Evolutionary conservation across 2,113 vertebrate genomes (phyloP).

Genomic region (Oryzias melastigma): DNA sequence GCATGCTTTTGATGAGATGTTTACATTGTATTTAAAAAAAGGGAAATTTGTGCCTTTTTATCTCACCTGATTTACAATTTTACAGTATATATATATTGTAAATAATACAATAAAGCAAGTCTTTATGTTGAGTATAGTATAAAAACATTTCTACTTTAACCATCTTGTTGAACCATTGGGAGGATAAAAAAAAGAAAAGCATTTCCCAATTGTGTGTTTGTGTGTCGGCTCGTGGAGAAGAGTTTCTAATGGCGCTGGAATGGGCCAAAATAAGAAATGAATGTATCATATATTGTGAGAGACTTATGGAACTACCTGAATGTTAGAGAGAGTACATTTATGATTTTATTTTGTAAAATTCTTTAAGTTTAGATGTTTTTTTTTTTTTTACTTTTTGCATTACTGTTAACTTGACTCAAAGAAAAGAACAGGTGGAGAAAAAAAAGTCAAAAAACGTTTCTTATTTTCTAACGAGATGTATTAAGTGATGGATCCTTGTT

Average conservation of each 20-base stretch:
- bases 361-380: slow-evolving; percentile 50
- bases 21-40: slow-evolving; percentile 99
- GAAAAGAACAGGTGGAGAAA: slow-evolving; percentile 17
- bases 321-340: slow-evolving; percentile 71
- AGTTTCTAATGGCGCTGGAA: slow-evolving; percentile 41
- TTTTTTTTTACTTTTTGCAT: slow-evolving; percentile 51
- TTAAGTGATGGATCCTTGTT: slow-evolving; percentile 59
- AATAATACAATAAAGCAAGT: slow-evolving; percentile 87
- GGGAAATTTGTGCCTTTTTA: slow-evolving; percentile 99
- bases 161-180: slow-evolving; percentile 68
- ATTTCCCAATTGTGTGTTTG: slow-evolving; percentile 60
- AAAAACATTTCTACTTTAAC: slow-evolving; percentile 84
- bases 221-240: slow-evolving; percentile 53
- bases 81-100: slow-evolving; percentile 88
- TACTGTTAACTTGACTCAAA: slow-evolving; percentile 49
- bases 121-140: slow-evolving; percentile 86
- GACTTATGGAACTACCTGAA: slow-evolving; percentile 74
- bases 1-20: slow-evolving; percentile 98
- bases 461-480: slow-evolving; percentile 67
- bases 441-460: slow-evolving; percentile 48
- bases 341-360: slow-evolving; percentile 39
- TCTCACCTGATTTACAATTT: slow-evolving; percentile 96
- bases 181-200: slow-evolving; percentile 30
- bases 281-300: slow-evolving; percentile 70
- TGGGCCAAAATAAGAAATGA: slow-evolving; percentile 64